Base-by-base conservation (phyloP, 2,797 vertebrate species). In the Cryptoblepharus egeriae region DNA sequence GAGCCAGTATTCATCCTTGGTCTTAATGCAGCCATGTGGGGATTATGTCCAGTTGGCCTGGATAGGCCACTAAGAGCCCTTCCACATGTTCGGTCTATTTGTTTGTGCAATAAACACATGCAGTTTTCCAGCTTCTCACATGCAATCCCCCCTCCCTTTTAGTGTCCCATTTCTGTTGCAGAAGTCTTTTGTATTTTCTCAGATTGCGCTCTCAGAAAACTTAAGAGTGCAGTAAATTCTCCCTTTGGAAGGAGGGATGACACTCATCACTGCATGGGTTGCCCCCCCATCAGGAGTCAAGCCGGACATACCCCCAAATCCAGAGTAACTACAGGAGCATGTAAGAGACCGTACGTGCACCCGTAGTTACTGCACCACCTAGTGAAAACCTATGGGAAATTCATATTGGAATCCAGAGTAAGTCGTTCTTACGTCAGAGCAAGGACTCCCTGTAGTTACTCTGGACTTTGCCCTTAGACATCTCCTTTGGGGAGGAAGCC, bases 1-100 rank as follows among this genome's bases (percentile, higher is more conserved):
- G 39, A 74, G 63, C 64, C 30, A 22, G 28, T 68, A 73, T 74
- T 79, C n/a, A 74, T 60, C 35, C n/a, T 74, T 79, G 61, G 37
- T 63, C 63, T 84, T 67, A 61, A 64, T 35, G 65, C 49, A 28
- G 30, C 64, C 57, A 2, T 16, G 8, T 35, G 63, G 24, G 55
- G 11, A n/a, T 67, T 57, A 58, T 65, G 49, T 60, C 32, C 37
- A 60, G n/a, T 74, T 79, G 61, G 26, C 70, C 76, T 84, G n/a
- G 63, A 63, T 74, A 79, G 74, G 37, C 78, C 70, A 74, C 68
- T 79, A 37, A 39, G 37, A 42, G 30, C 11, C 57, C 73, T 78
- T 78, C 32, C 57, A 20, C n/a, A 24, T 83, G 60, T 42, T 65
- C 63, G 28, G 28, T 60, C 70, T 20, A 3, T 22, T 57, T 49